Conservation (phyloP, 2,888 invertebrate species). For the Azorinus chamasolen region DNA sequence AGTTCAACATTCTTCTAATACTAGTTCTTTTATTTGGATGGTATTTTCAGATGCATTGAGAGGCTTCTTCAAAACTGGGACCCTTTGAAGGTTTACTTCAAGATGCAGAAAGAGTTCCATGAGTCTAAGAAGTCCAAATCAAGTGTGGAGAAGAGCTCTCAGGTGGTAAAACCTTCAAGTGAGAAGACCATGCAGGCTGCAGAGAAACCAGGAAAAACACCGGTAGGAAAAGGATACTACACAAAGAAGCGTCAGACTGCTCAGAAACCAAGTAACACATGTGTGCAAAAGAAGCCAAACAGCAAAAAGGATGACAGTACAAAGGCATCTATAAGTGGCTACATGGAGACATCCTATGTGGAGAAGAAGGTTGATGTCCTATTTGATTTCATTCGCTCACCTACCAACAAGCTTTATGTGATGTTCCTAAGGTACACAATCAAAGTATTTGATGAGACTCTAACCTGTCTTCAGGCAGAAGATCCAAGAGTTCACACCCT, state of each 20-base stretch:
- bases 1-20: slow-evolving; percentile 9
- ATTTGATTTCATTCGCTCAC: slow-evolving; percentile 43
- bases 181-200: background rate
- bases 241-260: background rate
- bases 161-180: too few species aligned
- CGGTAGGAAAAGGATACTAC: background rate
- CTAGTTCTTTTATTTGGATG: background rate
- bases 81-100: slow-evolving; percentile 44
- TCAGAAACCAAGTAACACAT: background rate
- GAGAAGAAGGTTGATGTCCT: slow-evolving; percentile 50
- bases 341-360: slow-evolving; percentile 34
- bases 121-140: too few species aligned
- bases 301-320: background rate
- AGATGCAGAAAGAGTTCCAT: slow-evolving; percentile 19
- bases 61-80: slow-evolving; percentile 54
- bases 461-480: slow-evolving; percentile 37
- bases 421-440: slow-evolving; percentile 50
- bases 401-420: slow-evolving; percentile 50
- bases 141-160: slow-evolving; percentile 4
- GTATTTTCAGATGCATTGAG: slow-evolving; percentile 18
- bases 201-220: slow-evolving; percentile 1
- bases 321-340: background rate
- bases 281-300: background rate
- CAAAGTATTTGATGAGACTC: slow-evolving; percentile 47
- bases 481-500: slow-evolving; percentile 53